Evolutionary conservation across 2,113 vertebrate species (phyloP).

Genomic region (Myiozetetes cayanensis): DNA sequence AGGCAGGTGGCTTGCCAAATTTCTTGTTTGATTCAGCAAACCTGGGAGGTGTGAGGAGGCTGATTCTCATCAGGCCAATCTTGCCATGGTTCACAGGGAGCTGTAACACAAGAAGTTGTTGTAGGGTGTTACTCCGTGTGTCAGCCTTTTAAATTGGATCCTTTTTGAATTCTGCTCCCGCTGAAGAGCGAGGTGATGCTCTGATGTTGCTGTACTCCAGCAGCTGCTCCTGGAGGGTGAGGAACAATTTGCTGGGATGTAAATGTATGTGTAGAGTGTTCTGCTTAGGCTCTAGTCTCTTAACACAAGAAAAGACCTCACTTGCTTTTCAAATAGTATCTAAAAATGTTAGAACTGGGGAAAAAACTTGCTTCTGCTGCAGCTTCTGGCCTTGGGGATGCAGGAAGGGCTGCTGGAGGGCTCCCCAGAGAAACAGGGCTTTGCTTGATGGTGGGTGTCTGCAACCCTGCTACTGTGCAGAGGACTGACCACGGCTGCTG

Average conservation of each 20-base stretch:
- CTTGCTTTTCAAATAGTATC: neutral
- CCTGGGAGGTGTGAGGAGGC: neutral
- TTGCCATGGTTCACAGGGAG: neutral
- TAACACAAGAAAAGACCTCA: fast-evolving
- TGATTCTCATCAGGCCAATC: neutral
- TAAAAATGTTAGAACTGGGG: neutral
- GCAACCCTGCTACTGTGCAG: neutral
- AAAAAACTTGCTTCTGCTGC: neutral
- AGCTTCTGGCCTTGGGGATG: neutral
- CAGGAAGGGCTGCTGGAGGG: neutral
- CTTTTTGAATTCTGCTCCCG: neutral
- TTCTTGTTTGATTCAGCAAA: neutral
- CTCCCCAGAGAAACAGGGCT: neutral
- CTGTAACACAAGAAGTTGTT: neutral
- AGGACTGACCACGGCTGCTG: neutral
- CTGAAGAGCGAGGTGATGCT: neutral
- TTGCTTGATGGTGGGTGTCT: neutral
- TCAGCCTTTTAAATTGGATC: neutral
- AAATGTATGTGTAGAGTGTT: neutral
- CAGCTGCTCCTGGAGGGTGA: fast-evolving
- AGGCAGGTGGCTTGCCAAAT: neutral
- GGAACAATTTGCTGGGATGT: fast-evolving
- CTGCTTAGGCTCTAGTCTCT: neutral
- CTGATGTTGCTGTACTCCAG: fast-evolving
- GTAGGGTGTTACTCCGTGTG: neutral